These are phyloP conservation scores for Anoplolepis gracilipes DNA, from an alignment of 1,140 invertebrate species.

Conservation along the genomic window DNA sequence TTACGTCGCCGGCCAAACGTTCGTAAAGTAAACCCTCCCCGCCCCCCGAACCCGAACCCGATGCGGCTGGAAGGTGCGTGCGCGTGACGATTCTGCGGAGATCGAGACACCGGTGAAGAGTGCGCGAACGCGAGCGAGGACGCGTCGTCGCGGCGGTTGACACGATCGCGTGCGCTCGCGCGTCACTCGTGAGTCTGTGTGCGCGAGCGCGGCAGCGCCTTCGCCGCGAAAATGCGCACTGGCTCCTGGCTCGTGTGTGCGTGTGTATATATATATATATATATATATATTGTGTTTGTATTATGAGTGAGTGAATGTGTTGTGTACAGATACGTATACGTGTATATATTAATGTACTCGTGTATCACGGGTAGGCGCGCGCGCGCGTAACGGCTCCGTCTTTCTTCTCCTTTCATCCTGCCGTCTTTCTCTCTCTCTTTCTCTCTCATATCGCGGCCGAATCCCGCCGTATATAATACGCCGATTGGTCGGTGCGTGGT, in stretches of 20 bases:
- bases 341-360: too few relatives aligned
- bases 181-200: conserved; percentile 8
- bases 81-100: background rate
- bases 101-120: conserved; percentile 2
- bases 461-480: conserved; percentile 27
- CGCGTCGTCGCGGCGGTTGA: conserved; percentile 40
- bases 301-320: background rate
- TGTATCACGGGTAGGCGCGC: conserved; percentile 3
- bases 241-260: background rate
- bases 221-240: conserved; percentile 6
- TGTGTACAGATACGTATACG: background rate
- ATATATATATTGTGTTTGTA: background rate
- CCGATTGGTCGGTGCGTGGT: conserved; percentile 73
- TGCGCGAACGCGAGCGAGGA: conserved; percentile 37
- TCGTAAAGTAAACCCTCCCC: too few relatives aligned
- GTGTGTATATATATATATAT: background rate
- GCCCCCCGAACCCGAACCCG: too few relatives aligned
- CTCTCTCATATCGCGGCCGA: conserved; percentile 31
- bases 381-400: conserved; percentile 43
- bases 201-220: conserved; percentile 22
- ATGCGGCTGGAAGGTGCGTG: background rate
- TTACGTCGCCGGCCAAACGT: too few relatives aligned
- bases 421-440: background rate
- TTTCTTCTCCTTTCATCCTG: conserved; percentile 23
- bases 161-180: conserved; percentile 18